A percentile compares a stretch with the other conserved stretches of the same genome.
These are phyloP conservation scores for Trogon melanurus DNA, from an alignment of 2,113 vertebrate genomes.

Conservation along the genomic window DNA sequence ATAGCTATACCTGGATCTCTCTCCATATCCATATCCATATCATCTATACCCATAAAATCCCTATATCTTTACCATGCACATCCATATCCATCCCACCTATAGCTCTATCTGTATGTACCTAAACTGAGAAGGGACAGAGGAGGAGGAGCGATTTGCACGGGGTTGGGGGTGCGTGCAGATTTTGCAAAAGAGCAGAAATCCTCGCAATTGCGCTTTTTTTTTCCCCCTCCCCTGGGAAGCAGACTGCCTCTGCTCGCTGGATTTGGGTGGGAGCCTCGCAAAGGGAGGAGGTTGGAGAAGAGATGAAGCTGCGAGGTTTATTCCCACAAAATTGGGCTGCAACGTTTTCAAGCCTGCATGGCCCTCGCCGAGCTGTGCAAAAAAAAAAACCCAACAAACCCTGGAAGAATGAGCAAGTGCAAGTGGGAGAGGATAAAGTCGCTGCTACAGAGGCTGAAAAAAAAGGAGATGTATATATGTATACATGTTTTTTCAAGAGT, in stretches of 20 bases:
- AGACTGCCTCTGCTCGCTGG: background rate
- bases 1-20: background rate
- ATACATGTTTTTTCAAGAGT: background rate
- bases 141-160: background rate
- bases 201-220: background rate
- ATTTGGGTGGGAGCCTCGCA: rapidly evolving
- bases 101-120: background rate
- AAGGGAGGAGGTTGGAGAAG: background rate
- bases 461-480: background rate
- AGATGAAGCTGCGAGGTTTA: background rate
- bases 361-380: rapidly evolving
- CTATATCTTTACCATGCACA: too few species aligned
- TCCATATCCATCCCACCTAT: background rate
- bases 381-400: background rate
- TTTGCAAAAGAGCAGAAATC: background rate
- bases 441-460: background rate
- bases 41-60: background rate
- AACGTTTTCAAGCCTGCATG: rapidly evolving
- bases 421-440: background rate
- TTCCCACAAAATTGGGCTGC: background rate
- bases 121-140: background rate
- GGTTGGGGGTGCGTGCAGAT: too few species aligned
- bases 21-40: too few species aligned
- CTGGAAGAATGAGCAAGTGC: background rate
- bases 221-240: too few species aligned